Evolutionary conservation across 1,140 invertebrate species (phyloP), one percentile per base, ranked within the genome.

Genomic region (Tetranychus urticae): DNA sequence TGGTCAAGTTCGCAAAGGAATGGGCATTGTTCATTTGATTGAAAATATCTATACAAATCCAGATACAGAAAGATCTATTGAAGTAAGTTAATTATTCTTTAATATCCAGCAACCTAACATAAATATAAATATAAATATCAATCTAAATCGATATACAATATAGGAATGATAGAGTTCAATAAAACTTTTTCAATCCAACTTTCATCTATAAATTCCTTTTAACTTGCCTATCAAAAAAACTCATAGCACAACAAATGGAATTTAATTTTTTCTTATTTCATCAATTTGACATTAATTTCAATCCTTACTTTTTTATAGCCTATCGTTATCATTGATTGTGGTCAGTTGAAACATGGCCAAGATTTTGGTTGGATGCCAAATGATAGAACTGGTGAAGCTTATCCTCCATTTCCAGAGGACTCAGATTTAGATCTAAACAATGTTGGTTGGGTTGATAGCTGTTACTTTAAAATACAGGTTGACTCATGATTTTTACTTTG

Each of bases 31-130:
- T 23, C 23, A 23, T 23, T 23, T 23, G 23, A 23, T 23, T 23
- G 23, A 23, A 23, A 92, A 93, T 87, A 86, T 86, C 0, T 96
- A 94, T 72, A 78, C 80, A 66, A 89, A 89, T 14, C 81, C 81
- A 2, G 79, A 94, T 70, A 85, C 84, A 48, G 96, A 94, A 62
- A 36, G 13, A 10, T 34, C 39, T 61, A 60, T 35, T 59, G 39
- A 37, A 13, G 23, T 13, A 52, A 35, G 13, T 13, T 58, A 7
- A 58, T 4, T 6, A 36, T 70, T 73, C 75, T 33, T 12, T 58
- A 12, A 33, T 23, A 23, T 23, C 23, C 0, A 23, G 23, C 23
- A 23, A 23, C 23, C 23, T 23, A 23, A 23, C 0, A 23, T 23
- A 23, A 23, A 23, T 23, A 23, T 23, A 23, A 23, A 23, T 23